Base-by-base conservation (phyloP, 2,797 vertebrate genomes). In the Sus cebifrons region DNA sequence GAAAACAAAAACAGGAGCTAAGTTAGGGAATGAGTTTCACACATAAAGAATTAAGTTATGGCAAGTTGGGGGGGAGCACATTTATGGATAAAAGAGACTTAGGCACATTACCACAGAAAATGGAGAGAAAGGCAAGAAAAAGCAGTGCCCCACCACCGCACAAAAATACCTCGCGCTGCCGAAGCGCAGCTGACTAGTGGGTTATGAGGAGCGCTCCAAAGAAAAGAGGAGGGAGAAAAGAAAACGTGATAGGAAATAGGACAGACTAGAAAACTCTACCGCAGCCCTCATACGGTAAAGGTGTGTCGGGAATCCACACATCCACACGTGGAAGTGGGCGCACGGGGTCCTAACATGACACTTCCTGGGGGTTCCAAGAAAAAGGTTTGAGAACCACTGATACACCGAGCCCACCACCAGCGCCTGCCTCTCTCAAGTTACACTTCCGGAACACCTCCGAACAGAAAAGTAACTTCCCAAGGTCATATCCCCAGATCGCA, bases 81-180 rank as follows among this genome's bases (percentile, higher is more conserved):
- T 56, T 64, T 11, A 16, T 21, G n/a, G 78, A 36, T 54, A 23
- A 82, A 16, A 21, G 40, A 54, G 32, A 65, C 1, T 49, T 49
- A 2, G 6, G 29, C 29, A 20, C 3, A 7, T 20, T n/a, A 65
- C 36, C 27, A 15, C 1, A 32, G 60, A 58, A 56, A 16, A 81
- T 0, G 58, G 56, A 25, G 2, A 82, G 32, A 44, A 67, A 40
- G 13, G 1, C 56, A 83, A 44, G 58, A 60, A 70, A 60, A 70
- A 70, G 10, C 7, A 18, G 17, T 29, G 1, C 2, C 4, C 1
- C 16, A 58, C 12, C 18, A 14, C 0, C 5, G 78, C 29, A 17
- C 16, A 0, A 81, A 27, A 67, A 68, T 6, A 60, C 0, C 25
- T 1, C 62, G 40, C 68, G 52, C 1, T 74, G 49, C 67, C 60